These are phyloP conservation scores for Eurystomus gularis DNA, from an alignment of 2,113 vertebrate species.

Conservation along the genomic window DNA sequence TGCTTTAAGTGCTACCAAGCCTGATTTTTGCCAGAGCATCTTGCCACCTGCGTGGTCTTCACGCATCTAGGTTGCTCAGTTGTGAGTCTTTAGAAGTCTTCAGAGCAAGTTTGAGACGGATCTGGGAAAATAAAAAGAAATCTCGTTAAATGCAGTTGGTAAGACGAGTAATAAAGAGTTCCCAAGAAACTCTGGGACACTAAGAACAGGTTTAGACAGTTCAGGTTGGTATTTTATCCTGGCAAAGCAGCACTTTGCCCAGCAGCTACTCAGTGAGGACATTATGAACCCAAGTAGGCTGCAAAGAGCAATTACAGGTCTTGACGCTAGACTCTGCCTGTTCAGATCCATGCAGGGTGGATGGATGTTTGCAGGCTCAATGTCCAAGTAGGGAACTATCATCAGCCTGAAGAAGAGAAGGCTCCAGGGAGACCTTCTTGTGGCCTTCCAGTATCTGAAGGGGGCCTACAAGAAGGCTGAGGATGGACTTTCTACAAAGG, in stretches of 20 bases:
- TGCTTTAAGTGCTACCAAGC: constrained; percentile 14
- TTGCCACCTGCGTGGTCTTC: not conserved
- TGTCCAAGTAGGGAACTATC: not conserved
- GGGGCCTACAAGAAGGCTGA: too few species aligned
- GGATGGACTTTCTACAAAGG: too few species aligned
- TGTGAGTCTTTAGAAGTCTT: not conserved
- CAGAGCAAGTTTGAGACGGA: constrained; percentile 33
- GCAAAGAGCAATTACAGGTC: not conserved
- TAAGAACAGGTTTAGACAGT: not conserved
- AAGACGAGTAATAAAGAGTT: not conserved
- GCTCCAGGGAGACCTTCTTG: too few species aligned
- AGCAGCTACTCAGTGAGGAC: not conserved
- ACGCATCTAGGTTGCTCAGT: not conserved
- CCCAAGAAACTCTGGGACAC: not conserved
- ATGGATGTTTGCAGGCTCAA: not conserved
- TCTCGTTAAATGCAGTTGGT: not conserved
- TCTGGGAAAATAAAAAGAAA: not conserved
- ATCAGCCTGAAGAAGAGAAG: too few species aligned
- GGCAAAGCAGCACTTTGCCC: not conserved
- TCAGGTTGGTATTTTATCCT: not conserved
- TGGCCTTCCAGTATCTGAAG: too few species aligned
- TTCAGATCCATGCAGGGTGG: not conserved
- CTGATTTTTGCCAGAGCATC: not conserved
- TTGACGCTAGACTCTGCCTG: not conserved
- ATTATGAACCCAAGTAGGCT: too few species aligned